phyloP scores from a whole-genome alignment of 2,113 vertebrate species.

The Amphilophus citrinellus region DNA sequence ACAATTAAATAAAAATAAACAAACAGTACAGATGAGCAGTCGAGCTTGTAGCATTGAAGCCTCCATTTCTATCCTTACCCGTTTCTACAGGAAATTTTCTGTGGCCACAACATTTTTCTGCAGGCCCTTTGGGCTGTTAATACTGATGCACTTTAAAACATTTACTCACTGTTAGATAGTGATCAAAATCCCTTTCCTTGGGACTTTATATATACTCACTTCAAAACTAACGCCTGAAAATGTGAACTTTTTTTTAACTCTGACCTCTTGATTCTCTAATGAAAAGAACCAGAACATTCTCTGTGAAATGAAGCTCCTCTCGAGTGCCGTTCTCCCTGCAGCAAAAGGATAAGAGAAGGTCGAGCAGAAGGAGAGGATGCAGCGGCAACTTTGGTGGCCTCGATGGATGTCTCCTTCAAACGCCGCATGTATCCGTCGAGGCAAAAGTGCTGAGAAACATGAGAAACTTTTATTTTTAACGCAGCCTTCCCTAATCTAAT shows the following conservation, averaged over 20 bases:
- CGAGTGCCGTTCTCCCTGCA: conserved; percentile 36
- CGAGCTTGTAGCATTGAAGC: neutral
- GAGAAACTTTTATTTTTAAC: conserved; percentile 66
- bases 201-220: conserved; percentile 16
- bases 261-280: conserved; percentile 46
- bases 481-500: conserved; percentile 63
- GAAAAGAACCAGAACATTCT: conserved; percentile 42
- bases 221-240: conserved; percentile 12
- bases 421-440: neutral
- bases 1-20: neutral
- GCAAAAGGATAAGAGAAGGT: conserved; percentile 17
- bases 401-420: conserved; percentile 60
- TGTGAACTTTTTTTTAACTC: conserved; percentile 20
- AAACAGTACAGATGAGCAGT: neutral
- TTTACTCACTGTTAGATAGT: neutral
- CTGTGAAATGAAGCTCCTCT: conserved; percentile 57
- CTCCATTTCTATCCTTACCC: neutral
- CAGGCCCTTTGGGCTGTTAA: neutral
- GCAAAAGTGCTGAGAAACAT: conserved; percentile 47
- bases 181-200: neutral
- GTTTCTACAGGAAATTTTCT: neutral
- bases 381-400: neutral
- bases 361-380: conserved; percentile 19
- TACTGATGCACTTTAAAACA: neutral
- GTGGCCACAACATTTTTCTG: neutral